These are phyloP conservation scores for Lytechinus variegatus DNA, from an alignment of 35 echinoderm and acorn worm species.

Conservation along the genomic window DNA sequence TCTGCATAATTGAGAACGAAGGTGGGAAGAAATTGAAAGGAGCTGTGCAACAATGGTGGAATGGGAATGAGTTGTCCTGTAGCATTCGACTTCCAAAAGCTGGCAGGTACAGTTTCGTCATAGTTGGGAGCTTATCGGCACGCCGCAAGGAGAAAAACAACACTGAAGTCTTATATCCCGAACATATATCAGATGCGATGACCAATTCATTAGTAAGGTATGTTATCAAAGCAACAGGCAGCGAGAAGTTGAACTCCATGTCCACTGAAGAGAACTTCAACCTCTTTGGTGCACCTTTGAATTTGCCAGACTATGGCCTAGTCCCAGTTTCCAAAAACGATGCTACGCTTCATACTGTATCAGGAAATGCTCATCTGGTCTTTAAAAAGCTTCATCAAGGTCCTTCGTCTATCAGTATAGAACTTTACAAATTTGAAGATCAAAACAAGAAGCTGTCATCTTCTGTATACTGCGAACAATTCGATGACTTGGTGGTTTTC, in stretches of 20 bases:
- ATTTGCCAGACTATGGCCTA: not conserved
- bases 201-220: not conserved
- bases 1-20: not conserved
- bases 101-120: not conserved
- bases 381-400: constrained; percentile 5
- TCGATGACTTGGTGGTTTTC: constrained; percentile 27
- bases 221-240: constrained; percentile 20
- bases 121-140: not conserved
- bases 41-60: constrained; percentile 25
- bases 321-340: not conserved
- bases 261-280: not conserved
- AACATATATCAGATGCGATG: not conserved
- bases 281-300: constrained; percentile 18
- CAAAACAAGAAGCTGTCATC: not conserved
- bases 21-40: not conserved
- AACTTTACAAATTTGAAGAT: not conserved
- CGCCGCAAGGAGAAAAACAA: not conserved
- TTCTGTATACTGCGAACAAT: constrained; percentile 4
- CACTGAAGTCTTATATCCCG: constrained; percentile 26
- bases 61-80: not conserved
- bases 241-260: not conserved
- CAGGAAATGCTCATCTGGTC: not conserved
- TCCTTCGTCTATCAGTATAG: not conserved
- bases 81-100: not conserved
- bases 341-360: not conserved